Base-by-base conservation (phyloP, 2,113 vertebrate species). In the Oncorhynchus nerka region DNA sequence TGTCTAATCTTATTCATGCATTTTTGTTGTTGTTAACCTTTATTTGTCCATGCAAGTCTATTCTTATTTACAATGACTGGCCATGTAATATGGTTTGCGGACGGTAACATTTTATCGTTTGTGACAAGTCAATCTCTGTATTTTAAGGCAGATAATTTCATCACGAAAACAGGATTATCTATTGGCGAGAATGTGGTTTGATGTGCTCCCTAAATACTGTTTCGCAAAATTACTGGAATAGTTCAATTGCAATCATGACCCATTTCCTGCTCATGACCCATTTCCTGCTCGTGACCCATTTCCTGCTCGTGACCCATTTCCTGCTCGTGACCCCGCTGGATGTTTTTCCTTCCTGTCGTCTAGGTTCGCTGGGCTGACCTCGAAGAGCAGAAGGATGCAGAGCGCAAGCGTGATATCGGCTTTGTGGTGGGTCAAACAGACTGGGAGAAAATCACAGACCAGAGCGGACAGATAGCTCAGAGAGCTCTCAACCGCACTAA, bases 391-490 rank as follows among this genome's bases (percentile, higher is more conserved):
- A 99, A 99, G 86, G 97, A 98, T 15, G 97, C 97, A 11, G 98
- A 99, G 88, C 91, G 97, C 76, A 99, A 99, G 87, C 96, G 98
- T 30, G 98, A 97, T 26, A 98, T 99, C 22, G 98, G 98, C 83
- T 99, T 99, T 94, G 96, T 99, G 79, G 97, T 99, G 85, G 98
- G 98, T 90, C 98, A 99, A 82, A 99, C 98, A 0, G 98, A 99
- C 75, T 99, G 98, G 98, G 98, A 99, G 89, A 97, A 96, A 92
- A 99, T 99, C 91, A 99, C 98, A 30, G 98, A 99, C 77, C 97
- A 98, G 94, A 99, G 95, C 24, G 98, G 98, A 61, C 94, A 97
- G 85, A 93, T 99, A 87, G 98, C 98, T 30, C 96, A 98, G 88
- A 95, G 93, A 94, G 98, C 98, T 89, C 96, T 99, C 81, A 99